Evolutionary conservation across 2,888 invertebrate genomes (phyloP).

Genomic region (Merodon equestris): DNA sequence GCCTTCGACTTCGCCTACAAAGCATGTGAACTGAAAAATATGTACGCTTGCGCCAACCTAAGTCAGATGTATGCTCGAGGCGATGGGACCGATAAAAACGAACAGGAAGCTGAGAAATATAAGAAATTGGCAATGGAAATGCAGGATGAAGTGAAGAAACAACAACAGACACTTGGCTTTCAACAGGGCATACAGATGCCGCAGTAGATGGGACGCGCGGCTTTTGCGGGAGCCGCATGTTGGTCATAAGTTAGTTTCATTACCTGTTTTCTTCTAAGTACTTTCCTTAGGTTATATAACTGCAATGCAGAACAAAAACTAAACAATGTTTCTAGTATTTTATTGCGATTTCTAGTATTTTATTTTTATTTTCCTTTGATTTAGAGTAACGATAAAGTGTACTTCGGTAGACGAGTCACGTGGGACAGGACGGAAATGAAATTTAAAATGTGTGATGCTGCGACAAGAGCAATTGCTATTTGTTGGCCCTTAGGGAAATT

Average conservation of each 20-base stretch:
- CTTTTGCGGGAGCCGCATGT: background rate
- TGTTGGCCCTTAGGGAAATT: too few relatives aligned
- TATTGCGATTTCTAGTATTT: background rate
- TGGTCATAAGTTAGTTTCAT: conserved; percentile 12
- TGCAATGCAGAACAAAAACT: conserved; percentile 19
- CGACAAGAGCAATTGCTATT: too few relatives aligned
- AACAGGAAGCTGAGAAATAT: conserved; percentile 85
- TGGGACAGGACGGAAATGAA: too few relatives aligned
- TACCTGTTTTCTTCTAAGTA: conserved; percentile 9
- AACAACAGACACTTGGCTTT: conserved; percentile 80
- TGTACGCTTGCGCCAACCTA: conserved; percentile 93
- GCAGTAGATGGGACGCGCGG: conserved; percentile 62
- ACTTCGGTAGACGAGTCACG: conserved; percentile 15
- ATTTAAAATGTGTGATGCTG: too few relatives aligned
- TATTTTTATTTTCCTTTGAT: background rate
- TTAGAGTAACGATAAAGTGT: conserved; percentile 35
- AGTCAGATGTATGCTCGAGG: conserved; percentile 92
- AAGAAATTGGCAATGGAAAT: conserved; percentile 85
- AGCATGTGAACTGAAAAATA: conserved; percentile 91
- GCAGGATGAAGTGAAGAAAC: conserved; percentile 83
- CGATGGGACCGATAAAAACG: conserved; percentile 88
- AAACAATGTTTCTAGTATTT: conserved; percentile 35
- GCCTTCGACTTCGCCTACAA: conserved; percentile 88
- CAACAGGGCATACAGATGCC: conserved; percentile 80
- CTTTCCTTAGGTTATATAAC: conserved; percentile 23